Conservation (phyloP, 2,797 vertebrate genomes). For the Miichthys miiuy region DNA sequence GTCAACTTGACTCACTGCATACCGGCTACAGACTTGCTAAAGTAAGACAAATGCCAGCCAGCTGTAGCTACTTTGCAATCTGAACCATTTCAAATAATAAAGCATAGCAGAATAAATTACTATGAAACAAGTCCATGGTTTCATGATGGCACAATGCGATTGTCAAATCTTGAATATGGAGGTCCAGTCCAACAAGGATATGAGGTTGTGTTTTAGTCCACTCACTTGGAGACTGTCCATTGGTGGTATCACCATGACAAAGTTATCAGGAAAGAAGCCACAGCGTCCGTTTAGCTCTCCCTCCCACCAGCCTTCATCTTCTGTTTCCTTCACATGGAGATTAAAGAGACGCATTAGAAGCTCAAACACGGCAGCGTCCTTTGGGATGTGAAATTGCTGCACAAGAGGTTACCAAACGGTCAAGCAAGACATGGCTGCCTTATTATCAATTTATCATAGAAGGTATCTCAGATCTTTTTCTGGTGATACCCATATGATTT, state of each 20-base stretch:
- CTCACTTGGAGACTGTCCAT: slow-evolving; percentile 79
- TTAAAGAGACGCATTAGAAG: slow-evolving; percentile 59
- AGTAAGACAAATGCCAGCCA: slow-evolving; percentile 12
- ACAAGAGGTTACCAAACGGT: slow-evolving; percentile 43
- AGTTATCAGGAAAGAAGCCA: slow-evolving; percentile 92
- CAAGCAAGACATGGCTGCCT: slow-evolving; percentile 11
- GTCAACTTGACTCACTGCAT: slow-evolving; percentile 70
- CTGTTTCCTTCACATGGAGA: slow-evolving; percentile 83
- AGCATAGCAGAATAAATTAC: slow-evolving; percentile 26
- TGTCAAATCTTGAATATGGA: slow-evolving; percentile 2
- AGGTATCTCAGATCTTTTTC: not conserved
- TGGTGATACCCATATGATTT: not conserved
- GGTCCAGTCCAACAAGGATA: not conserved
- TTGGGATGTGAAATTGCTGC: slow-evolving; percentile 49
- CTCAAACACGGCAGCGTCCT: slow-evolving; percentile 41
- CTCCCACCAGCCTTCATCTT: slow-evolving; percentile 94
- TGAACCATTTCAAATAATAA: slow-evolving; percentile 14
- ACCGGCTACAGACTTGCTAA: slow-evolving; percentile 17
- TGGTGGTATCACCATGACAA: slow-evolving; percentile 88
- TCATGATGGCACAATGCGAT: slow-evolving; percentile 26
- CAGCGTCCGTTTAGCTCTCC: slow-evolving; percentile 87
- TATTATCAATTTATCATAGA: not conserved
- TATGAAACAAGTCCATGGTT: slow-evolving; percentile 30
- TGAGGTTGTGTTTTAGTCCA: slow-evolving; percentile 39
- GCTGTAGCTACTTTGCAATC: slow-evolving; percentile 8